Evolutionary conservation across 2,113 vertebrate genomes (phyloP), one percentile per base, ranked within the genome.

Genomic region (Paradisaea rubra): DNA sequence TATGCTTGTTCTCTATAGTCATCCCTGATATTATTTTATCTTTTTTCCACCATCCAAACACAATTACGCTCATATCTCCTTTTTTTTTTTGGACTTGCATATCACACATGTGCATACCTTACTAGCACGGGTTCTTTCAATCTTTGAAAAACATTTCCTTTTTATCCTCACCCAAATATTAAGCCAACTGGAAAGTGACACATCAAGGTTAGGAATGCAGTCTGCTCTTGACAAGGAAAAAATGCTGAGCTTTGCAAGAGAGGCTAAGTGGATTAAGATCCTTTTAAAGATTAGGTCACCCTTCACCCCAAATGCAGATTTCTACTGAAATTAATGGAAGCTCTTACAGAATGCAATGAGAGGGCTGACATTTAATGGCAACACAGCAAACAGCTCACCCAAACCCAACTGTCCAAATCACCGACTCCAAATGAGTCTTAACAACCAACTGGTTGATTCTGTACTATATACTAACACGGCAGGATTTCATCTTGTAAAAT

Each of bases 121-220:
- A 83, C 52, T 94, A 94, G 86, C 84, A 84, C 17, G 52, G 23
- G 68, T 49, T 71, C 82, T 66, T 94, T 86, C 73, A 39, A 35
- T 93, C 86, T 90, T 72, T 94, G 65, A 78, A 92, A 88, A 95
- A 89, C 81, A 89, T 89, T 96, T 87, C 63, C 66, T 92, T 96
- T 95, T 88, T 81, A 86, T 94, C 49, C 81, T 84, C 83, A 66
- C 45, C 49, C 91, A 88, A 92, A 95, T 91, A 95, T 57, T 78
- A 94, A 97, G 42, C 60, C 84, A 94, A 88, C 93, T 95, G 88
- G 90, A 96, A 95, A 89, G 77, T 85, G 92, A 95, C 89, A 94
- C 78, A 93, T 96, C 78, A 91, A 96, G 96, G 89, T 96, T 95
- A 96, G 94, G 80, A 91, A 95, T 90, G 91, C 72, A 95, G 95